These are phyloP conservation scores for Progne subis DNA, from an alignment of 2,113 vertebrate species.

Conservation along the genomic window DNA sequence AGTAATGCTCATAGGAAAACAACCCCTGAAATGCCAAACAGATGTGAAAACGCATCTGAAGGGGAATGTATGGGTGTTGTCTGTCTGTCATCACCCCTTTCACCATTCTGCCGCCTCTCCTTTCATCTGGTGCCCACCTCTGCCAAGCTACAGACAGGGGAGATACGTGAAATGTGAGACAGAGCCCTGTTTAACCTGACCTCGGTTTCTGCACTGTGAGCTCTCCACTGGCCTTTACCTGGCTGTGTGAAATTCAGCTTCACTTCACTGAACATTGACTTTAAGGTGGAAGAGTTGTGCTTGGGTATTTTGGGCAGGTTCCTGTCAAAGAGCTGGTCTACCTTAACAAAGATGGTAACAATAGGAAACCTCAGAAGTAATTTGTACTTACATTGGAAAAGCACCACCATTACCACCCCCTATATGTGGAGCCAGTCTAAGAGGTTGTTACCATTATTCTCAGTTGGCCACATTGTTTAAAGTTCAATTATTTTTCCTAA, in stretches of 20 bases:
- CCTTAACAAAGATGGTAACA: background rate
- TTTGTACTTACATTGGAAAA: background rate
- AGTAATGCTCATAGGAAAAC: background rate
- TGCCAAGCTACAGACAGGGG: background rate
- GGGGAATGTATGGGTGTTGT: background rate
- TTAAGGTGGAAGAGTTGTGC: background rate
- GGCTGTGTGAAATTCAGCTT: background rate
- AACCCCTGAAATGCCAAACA: conserved; percentile 20
- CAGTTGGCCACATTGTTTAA: background rate
- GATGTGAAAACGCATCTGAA: conserved; percentile 37
- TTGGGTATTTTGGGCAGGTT: background rate
- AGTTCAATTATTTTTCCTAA: background rate
- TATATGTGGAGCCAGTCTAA: background rate
- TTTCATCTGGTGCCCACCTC: conserved; percentile 34
- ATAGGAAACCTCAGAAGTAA: background rate
- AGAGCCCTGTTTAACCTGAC: background rate
- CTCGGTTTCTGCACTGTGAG: background rate
- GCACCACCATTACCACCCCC: background rate
- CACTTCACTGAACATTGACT: background rate
- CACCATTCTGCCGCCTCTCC: background rate
- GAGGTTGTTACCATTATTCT: background rate
- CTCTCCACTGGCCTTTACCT: background rate
- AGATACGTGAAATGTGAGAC: background rate
- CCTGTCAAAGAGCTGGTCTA: background rate
- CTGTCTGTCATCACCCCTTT: conserved; percentile 37